phyloP scores from a whole-genome alignment of 1,140 invertebrate genomes.

The Eupristina koningsbergeri region DNA sequence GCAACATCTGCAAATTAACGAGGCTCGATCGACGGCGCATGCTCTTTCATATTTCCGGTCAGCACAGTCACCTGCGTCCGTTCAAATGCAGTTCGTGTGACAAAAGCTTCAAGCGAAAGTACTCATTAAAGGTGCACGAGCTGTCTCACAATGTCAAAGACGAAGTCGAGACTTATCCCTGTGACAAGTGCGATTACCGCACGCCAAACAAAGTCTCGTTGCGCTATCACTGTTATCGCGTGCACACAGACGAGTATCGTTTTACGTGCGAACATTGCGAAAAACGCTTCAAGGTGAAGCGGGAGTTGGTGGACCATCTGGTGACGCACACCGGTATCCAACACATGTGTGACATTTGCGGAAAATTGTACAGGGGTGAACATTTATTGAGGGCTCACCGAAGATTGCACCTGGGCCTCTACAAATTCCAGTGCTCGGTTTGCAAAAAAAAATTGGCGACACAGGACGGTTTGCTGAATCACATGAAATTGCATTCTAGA shows the following conservation, averaged over 20 bases:
- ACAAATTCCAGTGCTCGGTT: constrained; percentile 65
- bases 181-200: constrained; percentile 33
- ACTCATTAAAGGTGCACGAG: constrained; percentile 1
- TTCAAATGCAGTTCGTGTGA: constrained; percentile 22
- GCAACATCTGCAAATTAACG: constrained; percentile 69
- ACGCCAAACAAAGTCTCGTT: neutral
- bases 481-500: constrained; percentile 70
- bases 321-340: constrained; percentile 68
- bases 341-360: constrained; percentile 72
- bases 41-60: neutral
- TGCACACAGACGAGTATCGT: constrained; percentile 13
- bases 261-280: constrained; percentile 78
- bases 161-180: neutral
- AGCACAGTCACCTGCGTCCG: constrained; percentile 8
- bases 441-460: constrained; percentile 70
- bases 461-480: constrained; percentile 70
- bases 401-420: constrained; percentile 66
- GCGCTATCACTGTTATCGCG: neutral
- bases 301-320: constrained; percentile 70
- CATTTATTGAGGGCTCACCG: constrained; percentile 68
- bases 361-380: constrained; percentile 62
- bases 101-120: constrained; percentile 29
- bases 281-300: constrained; percentile 73
- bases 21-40: neutral
- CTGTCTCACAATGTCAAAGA: neutral